Conservation (phyloP, 1,140 invertebrate genomes). For the Kradibia gibbosae region DNA sequence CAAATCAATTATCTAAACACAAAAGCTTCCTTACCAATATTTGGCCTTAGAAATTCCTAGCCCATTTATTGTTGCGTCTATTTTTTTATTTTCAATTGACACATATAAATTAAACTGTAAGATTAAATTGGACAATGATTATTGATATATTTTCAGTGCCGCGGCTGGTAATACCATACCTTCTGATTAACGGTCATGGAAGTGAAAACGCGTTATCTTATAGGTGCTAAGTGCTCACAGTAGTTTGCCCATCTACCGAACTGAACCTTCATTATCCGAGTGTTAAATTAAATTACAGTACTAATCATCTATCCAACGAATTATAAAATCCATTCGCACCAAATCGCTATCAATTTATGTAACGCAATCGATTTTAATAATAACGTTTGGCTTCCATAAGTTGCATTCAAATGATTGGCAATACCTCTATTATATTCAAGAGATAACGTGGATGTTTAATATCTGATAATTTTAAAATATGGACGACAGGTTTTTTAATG, state of each 20-base stretch:
- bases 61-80: background rate
- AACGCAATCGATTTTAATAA: conserved; percentile 9
- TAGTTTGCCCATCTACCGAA: conserved; percentile 52
- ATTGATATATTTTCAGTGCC: conserved; percentile 52
- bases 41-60: background rate
- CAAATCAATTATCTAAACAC: background rate
- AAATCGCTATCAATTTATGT: conserved; percentile 29
- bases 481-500: background rate
- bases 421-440: conserved; percentile 1
- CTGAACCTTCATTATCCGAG: conserved; percentile 40
- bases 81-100: background rate
- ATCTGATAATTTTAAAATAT: background rate
- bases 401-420: background rate
- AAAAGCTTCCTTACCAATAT: background rate
- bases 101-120: background rate
- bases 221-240: conserved; percentile 61
- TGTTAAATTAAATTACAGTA: conserved; percentile 43
- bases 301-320: conserved; percentile 22
- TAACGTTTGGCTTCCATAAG: background rate
- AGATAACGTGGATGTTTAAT: background rate
- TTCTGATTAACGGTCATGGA: conserved; percentile 57
- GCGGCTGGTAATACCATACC: conserved; percentile 58
- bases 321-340: conserved; percentile 6
- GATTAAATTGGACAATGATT: conserved; percentile 14
- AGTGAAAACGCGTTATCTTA: conserved; percentile 47